phyloP scores from a whole-genome alignment of 30 jellyfish, hydroid and myxozoan genomes.

The Mastigias papua region DNA sequence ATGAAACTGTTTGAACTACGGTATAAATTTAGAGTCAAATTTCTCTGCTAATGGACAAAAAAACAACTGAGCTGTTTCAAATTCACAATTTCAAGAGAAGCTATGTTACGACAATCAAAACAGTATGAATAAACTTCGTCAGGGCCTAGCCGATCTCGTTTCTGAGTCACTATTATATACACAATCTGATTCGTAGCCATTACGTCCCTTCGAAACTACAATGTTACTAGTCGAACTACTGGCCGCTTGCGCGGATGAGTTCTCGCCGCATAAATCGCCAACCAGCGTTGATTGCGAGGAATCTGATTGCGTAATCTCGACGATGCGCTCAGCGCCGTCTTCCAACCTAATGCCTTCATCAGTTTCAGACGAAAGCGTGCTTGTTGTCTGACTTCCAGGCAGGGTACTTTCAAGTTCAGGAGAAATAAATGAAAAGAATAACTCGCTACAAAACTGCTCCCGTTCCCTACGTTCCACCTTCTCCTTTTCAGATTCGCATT shows the following conservation, averaged over 20 bases:
- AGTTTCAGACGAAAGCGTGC: slow-evolving; percentile 9
- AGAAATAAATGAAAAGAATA: slow-evolving; percentile 81
- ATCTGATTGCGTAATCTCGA: slow-evolving; percentile 27
- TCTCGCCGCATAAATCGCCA: slow-evolving; percentile 38
- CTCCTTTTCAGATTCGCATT: slow-evolving; percentile 64
- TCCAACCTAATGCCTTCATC: slow-evolving; percentile 2
- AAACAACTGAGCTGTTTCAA: slow-evolving; percentile 29
- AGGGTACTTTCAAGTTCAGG: slow-evolving; percentile 68
- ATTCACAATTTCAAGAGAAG: slow-evolving; percentile 66
- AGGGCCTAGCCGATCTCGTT: slow-evolving; percentile 37
- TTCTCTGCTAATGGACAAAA: slow-evolving; percentile 9
- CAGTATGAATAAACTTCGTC: not conserved
- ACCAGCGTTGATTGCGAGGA: slow-evolving; percentile 13
- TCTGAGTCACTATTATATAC: slow-evolving; percentile 56
- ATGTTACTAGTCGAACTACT: slow-evolving; percentile 43
- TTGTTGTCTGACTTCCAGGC: slow-evolving; percentile 18
- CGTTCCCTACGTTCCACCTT: slow-evolving; percentile 58
- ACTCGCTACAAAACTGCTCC: slow-evolving; percentile 81
- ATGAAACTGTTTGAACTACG: slow-evolving; percentile 20
- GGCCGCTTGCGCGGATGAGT: slow-evolving; percentile 58
- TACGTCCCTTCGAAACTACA: slow-evolving; percentile 70
- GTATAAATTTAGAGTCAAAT: not conserved
- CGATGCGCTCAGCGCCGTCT: slow-evolving; percentile 29
- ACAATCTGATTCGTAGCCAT: slow-evolving; percentile 68
- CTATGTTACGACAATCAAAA: slow-evolving; percentile 41